Evolutionary conservation across 2,888 invertebrate genomes (phyloP), one percentile per base, ranked within the genome.

Genomic region (Chesias legatella): DNA sequence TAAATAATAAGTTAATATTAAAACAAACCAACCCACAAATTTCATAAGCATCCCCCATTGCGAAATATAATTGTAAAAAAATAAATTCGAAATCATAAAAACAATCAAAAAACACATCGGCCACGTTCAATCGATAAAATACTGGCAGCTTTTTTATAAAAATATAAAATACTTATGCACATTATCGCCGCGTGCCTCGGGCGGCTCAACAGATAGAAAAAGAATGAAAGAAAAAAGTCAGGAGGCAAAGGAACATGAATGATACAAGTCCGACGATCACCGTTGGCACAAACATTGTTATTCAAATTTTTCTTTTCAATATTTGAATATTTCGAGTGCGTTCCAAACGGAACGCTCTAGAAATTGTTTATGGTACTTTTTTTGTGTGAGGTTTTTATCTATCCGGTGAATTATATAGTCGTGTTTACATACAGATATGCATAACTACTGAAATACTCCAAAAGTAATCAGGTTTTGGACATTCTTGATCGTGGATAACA

Each of bases 231-330:
- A 46, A 44, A 45, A 49, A 52, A 43, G 30, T n/a, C n/a, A n/a
- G n/a, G n/a, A 48, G 28, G 33, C 32, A 28, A 44, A 37, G 33
- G 30, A 47, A 28, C 48, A 51, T 53, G 57, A 64, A 63, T 68
- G 65, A 69, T 69, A 64, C 54, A 52, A 51, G 41, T 46, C 62
- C 49, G 53, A 59, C 60, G 61, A 55, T 59, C 52, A 67, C 46
- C 30, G 68, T 57, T 33, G 3, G 53, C 60, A 62, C 31, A 55
- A 40, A 51, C 50, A 56, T 43, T 36, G 10, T 44, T 31, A 38
- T 39, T 43, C 36, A 32, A 43, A 30, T 31, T 29, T 10, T 28
- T 27, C 21, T n/a, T n/a, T n/a, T n/a, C 2, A 17, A 17, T 17
- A 17, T 34, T 33, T 26, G 24, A 13, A 22, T 17, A 6, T 33